These are phyloP conservation scores for Acipenser transmontanus DNA, from an alignment of 2,797 vertebrate species.

Conservation along the genomic window DNA sequence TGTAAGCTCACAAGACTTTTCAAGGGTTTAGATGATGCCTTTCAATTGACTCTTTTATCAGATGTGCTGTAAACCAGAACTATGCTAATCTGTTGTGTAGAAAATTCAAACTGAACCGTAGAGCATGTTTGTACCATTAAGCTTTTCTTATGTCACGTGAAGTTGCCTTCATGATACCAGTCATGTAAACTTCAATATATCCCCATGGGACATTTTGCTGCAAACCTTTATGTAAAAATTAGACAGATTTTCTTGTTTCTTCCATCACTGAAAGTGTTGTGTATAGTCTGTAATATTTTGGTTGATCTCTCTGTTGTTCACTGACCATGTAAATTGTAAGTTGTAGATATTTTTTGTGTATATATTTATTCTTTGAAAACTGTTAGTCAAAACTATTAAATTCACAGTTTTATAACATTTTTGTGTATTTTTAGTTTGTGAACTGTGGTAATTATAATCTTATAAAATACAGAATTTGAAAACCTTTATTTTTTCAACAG, in stretches of 20 bases:
- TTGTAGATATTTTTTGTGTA: slow-evolving; percentile 78
- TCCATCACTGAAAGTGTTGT: slow-evolving; percentile 66
- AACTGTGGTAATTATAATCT: too few species aligned
- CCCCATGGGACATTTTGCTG: slow-evolving; percentile 83
- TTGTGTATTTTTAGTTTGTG: slow-evolving; percentile 12
- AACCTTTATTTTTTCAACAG: too few species aligned
- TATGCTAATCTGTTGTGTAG: slow-evolving; percentile 60
- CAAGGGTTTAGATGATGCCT: slow-evolving; percentile 17
- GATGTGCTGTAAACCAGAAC: slow-evolving; percentile 61
- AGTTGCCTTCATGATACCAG: slow-evolving; percentile 72
- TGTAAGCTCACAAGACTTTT: not conserved
- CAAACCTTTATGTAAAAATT: slow-evolving; percentile 65
- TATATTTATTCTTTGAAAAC: slow-evolving; percentile 80
- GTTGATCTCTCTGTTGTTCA: slow-evolving; percentile 62
- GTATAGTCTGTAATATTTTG: slow-evolving; percentile 72
- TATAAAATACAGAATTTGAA: too few species aligned
- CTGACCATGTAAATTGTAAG: slow-evolving; percentile 70
- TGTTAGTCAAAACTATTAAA: slow-evolving; percentile 81
- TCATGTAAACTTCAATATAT: slow-evolving; percentile 77
- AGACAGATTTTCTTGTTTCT: slow-evolving; percentile 62
- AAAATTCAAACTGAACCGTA: slow-evolving; percentile 70
- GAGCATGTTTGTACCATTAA: slow-evolving; percentile 92
- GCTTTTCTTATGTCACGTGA: slow-evolving; percentile 64
- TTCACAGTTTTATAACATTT: slow-evolving; percentile 72
- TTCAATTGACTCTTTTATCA: slow-evolving; percentile 19